Percentiles rank a stretch among this genome's conserved stretches.
phyloP scores from a whole-genome alignment of 1,140 invertebrate species.

The Thaumatotibia leucotreta region DNA sequence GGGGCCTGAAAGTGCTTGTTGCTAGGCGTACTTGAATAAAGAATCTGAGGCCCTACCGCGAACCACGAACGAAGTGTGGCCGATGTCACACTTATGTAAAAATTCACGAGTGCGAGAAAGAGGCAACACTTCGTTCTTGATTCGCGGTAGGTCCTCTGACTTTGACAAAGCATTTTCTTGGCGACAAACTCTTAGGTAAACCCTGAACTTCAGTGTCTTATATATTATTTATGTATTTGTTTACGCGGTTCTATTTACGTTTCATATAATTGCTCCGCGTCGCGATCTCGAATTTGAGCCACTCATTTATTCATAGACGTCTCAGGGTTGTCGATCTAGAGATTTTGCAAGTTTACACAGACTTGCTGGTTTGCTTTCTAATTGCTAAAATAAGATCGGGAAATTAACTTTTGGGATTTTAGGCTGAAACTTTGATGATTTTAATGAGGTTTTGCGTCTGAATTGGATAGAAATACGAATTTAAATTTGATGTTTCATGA shows the following conservation, averaged over 20 bases:
- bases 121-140: too few relatives aligned
- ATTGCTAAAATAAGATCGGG: neutral
- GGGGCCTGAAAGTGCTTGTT: too few relatives aligned
- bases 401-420: neutral
- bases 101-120: too few relatives aligned
- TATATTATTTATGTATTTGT: neutral
- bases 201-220: neutral
- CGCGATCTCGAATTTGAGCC: slow-evolving; percentile 28
- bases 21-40: too few relatives aligned
- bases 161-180: too few relatives aligned
- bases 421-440: neutral
- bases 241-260: neutral
- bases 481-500: neutral
- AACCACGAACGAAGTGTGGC: too few relatives aligned
- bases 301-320: slow-evolving; percentile 41
- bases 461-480: neutral
- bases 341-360: neutral
- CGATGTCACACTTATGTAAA: too few relatives aligned
- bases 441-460: neutral
- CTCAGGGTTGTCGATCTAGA: neutral
- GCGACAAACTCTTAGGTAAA: too few relatives aligned
- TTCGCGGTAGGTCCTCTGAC: too few relatives aligned
- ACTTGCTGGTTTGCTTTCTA: neutral
- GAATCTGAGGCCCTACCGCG: too few relatives aligned
- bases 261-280: neutral